Percentiles rank a stretch among this genome's conserved stretches.
phyloP scores from a whole-genome alignment of 1,140 invertebrate species.

The Aporrectodea caliginosa region DNA sequence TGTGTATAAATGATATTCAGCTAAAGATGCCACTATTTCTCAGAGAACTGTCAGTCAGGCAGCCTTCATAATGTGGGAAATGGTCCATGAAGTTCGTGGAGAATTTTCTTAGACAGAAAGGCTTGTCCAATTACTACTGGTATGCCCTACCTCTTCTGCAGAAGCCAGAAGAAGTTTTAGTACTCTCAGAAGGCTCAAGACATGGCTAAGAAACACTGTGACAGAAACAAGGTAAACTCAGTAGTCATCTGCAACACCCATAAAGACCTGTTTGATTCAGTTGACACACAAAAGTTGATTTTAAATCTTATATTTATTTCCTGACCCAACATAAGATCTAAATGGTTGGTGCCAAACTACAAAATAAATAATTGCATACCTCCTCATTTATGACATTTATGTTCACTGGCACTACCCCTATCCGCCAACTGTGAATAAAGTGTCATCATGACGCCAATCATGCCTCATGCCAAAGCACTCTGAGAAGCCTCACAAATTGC shows the following conservation, averaged over 20 bases:
- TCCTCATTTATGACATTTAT: too few species aligned
- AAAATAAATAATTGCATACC: too few species aligned
- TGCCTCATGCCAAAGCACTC: too few species aligned
- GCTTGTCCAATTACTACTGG: not conserved
- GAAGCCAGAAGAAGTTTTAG: not conserved
- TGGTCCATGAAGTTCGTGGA: not conserved
- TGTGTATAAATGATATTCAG: not conserved
- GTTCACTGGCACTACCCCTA: too few species aligned
- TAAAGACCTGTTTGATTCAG: not conserved
- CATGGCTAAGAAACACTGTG: not conserved
- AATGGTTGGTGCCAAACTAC: too few species aligned
- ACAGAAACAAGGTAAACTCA: not conserved
- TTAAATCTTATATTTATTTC: too few species aligned
- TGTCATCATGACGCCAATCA: too few species aligned
- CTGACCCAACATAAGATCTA: too few species aligned
- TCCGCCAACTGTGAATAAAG: too few species aligned
- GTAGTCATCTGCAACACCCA: not conserved
- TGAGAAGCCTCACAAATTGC: too few species aligned
- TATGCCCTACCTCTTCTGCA: not conserved
- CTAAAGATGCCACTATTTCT: not conserved
- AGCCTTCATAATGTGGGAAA: not conserved
- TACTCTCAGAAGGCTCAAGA: not conserved
- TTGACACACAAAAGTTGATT: too few species aligned
- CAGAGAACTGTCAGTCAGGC: not conserved
- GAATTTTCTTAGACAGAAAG: not conserved